Base-by-base conservation (phyloP, 2,113 vertebrate genomes). In the Sander lucioperca region DNA sequence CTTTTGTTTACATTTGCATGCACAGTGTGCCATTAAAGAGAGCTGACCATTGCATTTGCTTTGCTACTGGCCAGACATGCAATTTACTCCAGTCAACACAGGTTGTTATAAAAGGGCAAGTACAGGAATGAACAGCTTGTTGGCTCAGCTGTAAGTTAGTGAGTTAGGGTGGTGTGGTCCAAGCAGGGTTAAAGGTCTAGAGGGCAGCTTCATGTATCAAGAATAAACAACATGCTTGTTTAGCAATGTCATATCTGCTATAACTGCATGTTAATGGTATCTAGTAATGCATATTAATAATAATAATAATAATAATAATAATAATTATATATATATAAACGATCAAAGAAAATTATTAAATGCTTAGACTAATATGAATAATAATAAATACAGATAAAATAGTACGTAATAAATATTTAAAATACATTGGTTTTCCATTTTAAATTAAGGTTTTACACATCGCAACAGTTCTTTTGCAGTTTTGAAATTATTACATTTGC, bases 81-180 rank as follows among this genome's bases (percentile, higher is more conserved):
- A 8, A 68, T 74, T 74, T 72, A 79, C 54, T 75, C 63, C 57
- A 67, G 68, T 81, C 69, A 77, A 75, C 54, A 72, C n/a, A 16
- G 33, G 33, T 53, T 86, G 62, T 74, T 82, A 57, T 74, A 33
- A 74, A 62, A 53, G 87, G 76, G 70, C 73, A 78, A 74, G 50
- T 36, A 3, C 54, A 78, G 54, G 45, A 74, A 66, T 30, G 71
- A 91, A 74, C 89, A 90, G 84, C 74, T 86, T 88, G 84, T 85
- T 50, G 77, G 81, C 81, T 82, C 89, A 85, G 86, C 69, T 83
- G 84, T 82, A 79, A 61, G 69, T 70, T 50, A 67, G 39, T 57
- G 77, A 21, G 45, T 21, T 33, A 43, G 62, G 70, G 65, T 12
- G 0, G 56, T 47, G 66, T 62, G 25, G 59, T 63, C 11, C 39